Percentiles rank a stretch among this genome's conserved stretches.
These are phyloP conservation scores for Montipora capricornis DNA, from an alignment of 64 coral and sea anemone species.

Conservation along the genomic window DNA sequence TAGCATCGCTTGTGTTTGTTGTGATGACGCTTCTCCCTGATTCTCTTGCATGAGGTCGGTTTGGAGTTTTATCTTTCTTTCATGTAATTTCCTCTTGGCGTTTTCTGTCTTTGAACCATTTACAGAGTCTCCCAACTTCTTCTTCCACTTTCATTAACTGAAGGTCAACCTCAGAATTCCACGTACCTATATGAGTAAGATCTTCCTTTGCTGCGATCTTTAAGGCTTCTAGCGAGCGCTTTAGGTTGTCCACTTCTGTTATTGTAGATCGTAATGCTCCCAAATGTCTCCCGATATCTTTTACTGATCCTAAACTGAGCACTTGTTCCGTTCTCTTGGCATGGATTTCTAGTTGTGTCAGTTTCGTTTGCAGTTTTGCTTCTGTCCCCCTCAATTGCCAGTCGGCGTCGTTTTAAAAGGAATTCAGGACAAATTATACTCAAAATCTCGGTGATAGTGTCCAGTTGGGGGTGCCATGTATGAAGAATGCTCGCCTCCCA, in stretches of 20 bases:
- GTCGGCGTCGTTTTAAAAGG: background rate
- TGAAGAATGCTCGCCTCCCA: constrained; percentile 2
- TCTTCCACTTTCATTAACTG: constrained; percentile 27
- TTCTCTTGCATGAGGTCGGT: constrained; percentile 1
- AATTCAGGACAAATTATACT: constrained; percentile 45
- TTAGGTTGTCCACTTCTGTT: background rate
- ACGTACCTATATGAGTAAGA: too few species aligned
- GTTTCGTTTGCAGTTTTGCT: constrained; percentile 29
- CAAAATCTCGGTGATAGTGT: background rate
- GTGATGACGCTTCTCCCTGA: background rate
- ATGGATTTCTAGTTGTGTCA: constrained; percentile 11
- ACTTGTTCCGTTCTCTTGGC: constrained; percentile 5
- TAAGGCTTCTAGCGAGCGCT: constrained; percentile 9
- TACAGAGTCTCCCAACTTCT: background rate
- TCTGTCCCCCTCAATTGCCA: background rate
- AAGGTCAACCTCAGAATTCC: background rate
- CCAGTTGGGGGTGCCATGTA: constrained; percentile 36
- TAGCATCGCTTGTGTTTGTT: constrained; percentile 27
- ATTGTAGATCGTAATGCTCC: too few species aligned
- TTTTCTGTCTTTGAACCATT: constrained; percentile 24
- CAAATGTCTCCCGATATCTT: too few species aligned
- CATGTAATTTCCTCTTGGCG: constrained; percentile 14
- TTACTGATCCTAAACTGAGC: too few species aligned
- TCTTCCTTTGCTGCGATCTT: background rate
- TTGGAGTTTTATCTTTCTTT: constrained; percentile 30